Evolutionary conservation across 2,888 invertebrate genomes (phyloP).

Genomic region (Parnassius orleans): DNA sequence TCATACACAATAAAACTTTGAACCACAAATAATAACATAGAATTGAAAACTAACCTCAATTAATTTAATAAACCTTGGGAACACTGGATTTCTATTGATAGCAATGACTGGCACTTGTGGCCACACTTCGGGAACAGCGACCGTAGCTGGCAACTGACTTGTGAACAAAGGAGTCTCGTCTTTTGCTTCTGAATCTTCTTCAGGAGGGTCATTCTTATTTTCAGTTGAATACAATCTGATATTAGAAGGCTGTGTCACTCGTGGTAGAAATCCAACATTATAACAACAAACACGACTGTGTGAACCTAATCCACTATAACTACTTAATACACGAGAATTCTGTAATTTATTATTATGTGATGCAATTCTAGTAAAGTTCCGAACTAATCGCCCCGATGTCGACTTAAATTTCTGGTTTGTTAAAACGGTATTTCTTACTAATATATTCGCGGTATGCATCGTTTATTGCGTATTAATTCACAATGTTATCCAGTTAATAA

Average conservation of each 20-base stretch:
- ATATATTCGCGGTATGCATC: constrained; percentile 66
- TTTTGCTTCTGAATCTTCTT: constrained; percentile 59
- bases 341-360: constrained; percentile 59
- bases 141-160: constrained; percentile 89
- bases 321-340: constrained; percentile 36
- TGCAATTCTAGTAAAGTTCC: constrained; percentile 70
- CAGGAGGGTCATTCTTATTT: constrained; percentile 62
- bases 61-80: constrained; percentile 98
- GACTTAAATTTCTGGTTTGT: constrained; percentile 57
- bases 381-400: constrained; percentile 46
- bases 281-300: constrained; percentile 47
- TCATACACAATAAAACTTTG: too few species aligned
- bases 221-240: constrained; percentile 57
- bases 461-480: constrained; percentile 31
- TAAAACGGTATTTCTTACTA: constrained; percentile 58
- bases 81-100: constrained; percentile 96
- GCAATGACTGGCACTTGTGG: constrained; percentile 98
- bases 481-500: constrained; percentile 34
- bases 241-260: constrained; percentile 35
- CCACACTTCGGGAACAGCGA: constrained; percentile 97
- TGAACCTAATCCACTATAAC: constrained; percentile 27
- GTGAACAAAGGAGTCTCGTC: constrained; percentile 73
- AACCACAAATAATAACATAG: too few species aligned
- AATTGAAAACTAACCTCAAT: constrained; percentile 85
- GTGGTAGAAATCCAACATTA: constrained; percentile 32